These are phyloP conservation scores for Drosophila algonquin DNA, from an alignment of 2,888 invertebrate genomes.

Conservation along the genomic window DNA sequence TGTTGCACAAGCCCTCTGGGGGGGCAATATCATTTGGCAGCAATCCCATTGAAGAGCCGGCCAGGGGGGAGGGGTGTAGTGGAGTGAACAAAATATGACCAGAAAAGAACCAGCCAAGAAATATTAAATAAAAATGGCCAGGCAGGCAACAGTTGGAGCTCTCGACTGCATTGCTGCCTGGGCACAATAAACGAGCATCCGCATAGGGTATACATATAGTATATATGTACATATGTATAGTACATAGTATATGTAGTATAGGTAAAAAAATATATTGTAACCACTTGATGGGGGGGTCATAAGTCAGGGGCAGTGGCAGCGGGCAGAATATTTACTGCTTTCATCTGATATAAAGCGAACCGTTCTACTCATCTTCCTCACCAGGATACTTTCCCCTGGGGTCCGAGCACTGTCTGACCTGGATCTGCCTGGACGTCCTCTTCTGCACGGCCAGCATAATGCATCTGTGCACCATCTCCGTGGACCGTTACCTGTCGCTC, in stretches of 20 bases:
- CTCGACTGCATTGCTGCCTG: constrained; percentile 24
- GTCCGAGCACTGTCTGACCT: constrained; percentile 94
- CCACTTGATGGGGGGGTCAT: constrained; percentile 43
- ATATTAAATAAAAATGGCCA: constrained; percentile 58
- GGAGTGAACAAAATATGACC: constrained; percentile 48
- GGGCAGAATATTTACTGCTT: constrained; percentile 37
- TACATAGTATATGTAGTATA: constrained; percentile 29
- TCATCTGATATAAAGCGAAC: constrained; percentile 10
- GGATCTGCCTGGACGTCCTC: constrained; percentile 97
- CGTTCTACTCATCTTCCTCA: constrained; percentile 63
- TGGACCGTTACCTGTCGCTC: constrained; percentile 96
- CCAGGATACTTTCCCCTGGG: constrained; percentile 93
- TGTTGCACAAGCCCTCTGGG: constrained; percentile 55
- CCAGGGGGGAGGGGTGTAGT: constrained; percentile 1
- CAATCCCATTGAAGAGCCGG: constrained; percentile 10
- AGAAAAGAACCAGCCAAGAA: constrained; percentile 14
- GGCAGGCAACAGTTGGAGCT: constrained; percentile 51
- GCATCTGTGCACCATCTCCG: constrained; percentile 98
- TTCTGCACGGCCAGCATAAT: constrained; percentile 99
- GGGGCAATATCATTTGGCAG: constrained; percentile 48
- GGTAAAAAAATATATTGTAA: constrained; percentile 58
- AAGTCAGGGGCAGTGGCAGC: constrained; percentile 28
- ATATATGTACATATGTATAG: background rate
- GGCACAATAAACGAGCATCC: background rate
- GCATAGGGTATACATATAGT: background rate